Conservation (phyloP, 2,888 invertebrate genomes). For the Bhutanitis thaidina region DNA sequence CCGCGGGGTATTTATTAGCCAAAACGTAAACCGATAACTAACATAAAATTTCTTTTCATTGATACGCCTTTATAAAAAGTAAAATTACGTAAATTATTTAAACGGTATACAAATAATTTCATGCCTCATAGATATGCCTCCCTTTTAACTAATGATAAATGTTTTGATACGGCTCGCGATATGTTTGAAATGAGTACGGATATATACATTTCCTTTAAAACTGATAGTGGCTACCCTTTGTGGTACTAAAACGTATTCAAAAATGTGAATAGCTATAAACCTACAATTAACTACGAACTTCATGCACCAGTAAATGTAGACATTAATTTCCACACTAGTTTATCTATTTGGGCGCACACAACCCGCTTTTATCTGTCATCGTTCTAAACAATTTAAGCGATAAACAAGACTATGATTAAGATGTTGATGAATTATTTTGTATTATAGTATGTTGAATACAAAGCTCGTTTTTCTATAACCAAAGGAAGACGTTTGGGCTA, state of each 20-base stretch:
- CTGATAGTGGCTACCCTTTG: conserved; percentile 74
- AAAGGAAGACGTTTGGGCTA: conserved; percentile 39
- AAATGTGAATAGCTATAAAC: conserved; percentile 74
- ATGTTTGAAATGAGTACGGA: conserved; percentile 48
- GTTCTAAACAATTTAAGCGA: conserved; percentile 50
- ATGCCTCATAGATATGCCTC: conserved; percentile 46
- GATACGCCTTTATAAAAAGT: conserved; percentile 10
- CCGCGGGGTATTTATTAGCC: no score
- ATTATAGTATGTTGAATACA: conserved; percentile 38
- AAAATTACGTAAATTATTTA: conserved; percentile 28
- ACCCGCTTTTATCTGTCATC: conserved; percentile 79
- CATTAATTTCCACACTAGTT: conserved; percentile 80
- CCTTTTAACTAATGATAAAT: conserved; percentile 63
- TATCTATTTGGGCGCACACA: conserved; percentile 77
- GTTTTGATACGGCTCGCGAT: conserved; percentile 56
- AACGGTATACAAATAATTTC: conserved; percentile 48
- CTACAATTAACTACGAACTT: conserved; percentile 78
- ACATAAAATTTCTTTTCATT: no score
- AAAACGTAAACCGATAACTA: no score
- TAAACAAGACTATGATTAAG: conserved; percentile 51
- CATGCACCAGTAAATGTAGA: conserved; percentile 80
- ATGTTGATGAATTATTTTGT: conserved; percentile 36
- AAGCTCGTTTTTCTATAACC: conserved; percentile 46
- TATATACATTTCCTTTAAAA: conserved; percentile 67
- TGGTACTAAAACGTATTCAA: conserved; percentile 68